These are phyloP conservation scores for Rostratula benghalensis DNA, from an alignment of 2,113 vertebrate genomes.

Conservation along the genomic window DNA sequence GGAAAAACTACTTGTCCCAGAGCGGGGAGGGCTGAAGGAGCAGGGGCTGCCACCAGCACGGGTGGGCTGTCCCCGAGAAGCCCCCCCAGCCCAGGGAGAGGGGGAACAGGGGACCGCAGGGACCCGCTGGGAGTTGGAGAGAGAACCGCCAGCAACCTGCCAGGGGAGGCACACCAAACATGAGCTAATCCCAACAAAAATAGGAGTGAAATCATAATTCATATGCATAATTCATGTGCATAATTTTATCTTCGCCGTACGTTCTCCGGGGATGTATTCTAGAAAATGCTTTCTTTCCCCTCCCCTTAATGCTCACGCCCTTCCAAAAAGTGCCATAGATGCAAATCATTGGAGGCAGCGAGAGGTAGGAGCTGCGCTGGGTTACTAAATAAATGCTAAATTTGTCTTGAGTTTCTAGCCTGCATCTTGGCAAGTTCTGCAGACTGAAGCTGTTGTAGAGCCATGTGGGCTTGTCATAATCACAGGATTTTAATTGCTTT, in stretches of 20 bases:
- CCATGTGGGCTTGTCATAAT: neutral
- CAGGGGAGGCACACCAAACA: conserved; percentile 61
- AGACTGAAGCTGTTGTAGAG: conserved; percentile 23
- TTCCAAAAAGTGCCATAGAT: conserved; percentile 40
- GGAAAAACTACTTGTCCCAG: neutral
- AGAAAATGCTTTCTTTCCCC: conserved; percentile 51
- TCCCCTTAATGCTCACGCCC: neutral
- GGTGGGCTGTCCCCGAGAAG: neutral
- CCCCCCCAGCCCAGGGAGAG: neutral
- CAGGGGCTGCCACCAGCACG: accelerated
- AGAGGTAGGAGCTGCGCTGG: conserved; percentile 41
- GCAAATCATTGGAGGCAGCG: conserved; percentile 37
- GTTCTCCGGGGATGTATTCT: conserved; percentile 53
- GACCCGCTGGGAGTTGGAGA: conserved; percentile 23
- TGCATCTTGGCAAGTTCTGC: conserved; percentile 21
- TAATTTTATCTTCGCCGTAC: conserved; percentile 53
- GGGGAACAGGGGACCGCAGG: neutral
- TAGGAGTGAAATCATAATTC: conserved; percentile 69
- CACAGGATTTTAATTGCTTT: conserved; percentile 54
- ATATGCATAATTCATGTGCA: conserved; percentile 71
- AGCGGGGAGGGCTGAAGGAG: neutral
- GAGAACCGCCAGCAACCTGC: neutral
- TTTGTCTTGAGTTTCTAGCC: conserved; percentile 48
- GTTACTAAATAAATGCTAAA: conserved; percentile 46
- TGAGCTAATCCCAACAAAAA: conserved; percentile 70